Evolutionary conservation across 1,140 invertebrate genomes (phyloP).

Genomic region (Drosophila tani): DNA sequence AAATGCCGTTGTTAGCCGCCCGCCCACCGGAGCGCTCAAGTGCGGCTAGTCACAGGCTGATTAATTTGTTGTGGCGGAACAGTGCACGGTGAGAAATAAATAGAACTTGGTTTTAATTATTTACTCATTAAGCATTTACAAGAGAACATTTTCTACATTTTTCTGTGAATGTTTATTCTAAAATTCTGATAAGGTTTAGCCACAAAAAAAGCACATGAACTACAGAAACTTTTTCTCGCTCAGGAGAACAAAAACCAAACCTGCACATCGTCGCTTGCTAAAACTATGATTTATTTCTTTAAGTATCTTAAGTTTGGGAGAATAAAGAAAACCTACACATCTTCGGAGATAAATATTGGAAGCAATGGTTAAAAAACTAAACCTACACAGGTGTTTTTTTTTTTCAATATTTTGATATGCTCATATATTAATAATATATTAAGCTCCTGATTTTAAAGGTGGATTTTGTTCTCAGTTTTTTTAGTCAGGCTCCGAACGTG

Average conservation of each 20-base stretch:
- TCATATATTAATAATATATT: too few relatives aligned
- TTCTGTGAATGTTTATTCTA: neutral
- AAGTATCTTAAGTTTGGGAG: too few relatives aligned
- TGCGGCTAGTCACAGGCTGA: conserved; percentile 28
- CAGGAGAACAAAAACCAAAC: neutral
- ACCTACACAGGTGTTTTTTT: accelerated
- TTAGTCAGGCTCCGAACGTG: too few relatives aligned
- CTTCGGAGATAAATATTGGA: neutral
- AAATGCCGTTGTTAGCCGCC: conserved; percentile 28
- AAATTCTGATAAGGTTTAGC: too few relatives aligned
- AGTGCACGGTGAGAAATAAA: neutral
- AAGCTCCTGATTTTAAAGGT: too few relatives aligned
- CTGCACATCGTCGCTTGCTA: neutral
- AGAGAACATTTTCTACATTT: neutral
- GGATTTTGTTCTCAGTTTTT: too few relatives aligned
- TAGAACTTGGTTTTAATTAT: neutral
- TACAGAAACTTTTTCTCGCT: too few relatives aligned
- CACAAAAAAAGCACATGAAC: too few relatives aligned
- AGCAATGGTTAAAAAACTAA: too few relatives aligned
- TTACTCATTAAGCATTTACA: too few relatives aligned
- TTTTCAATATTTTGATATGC: too few relatives aligned
- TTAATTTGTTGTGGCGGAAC: conserved; percentile 52
- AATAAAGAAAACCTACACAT: neutral
- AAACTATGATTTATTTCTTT: too few relatives aligned
- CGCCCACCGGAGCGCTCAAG: conserved; percentile 17